phyloP scores from a whole-genome alignment of 2,888 invertebrate genomes.

The Clitarchus hookeri region DNA sequence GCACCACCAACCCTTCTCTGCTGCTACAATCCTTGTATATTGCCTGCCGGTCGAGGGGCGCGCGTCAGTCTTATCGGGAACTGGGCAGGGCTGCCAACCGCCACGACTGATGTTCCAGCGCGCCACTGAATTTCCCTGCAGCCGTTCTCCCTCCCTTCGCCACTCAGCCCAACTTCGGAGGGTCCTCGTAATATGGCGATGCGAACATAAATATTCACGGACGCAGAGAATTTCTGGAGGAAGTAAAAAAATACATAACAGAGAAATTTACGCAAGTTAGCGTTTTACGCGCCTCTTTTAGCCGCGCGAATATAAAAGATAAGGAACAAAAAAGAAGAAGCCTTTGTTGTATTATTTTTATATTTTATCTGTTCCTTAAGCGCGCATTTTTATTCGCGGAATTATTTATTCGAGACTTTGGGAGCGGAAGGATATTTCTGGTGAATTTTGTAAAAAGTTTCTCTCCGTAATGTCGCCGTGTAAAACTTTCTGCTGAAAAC shows the following conservation, averaged over 20 bases:
- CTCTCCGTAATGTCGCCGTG: conserved; percentile 5
- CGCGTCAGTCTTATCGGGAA: background rate
- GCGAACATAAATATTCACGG: conserved; percentile 10
- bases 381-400: background rate
- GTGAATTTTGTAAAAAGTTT: background rate
- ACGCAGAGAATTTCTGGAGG: background rate
- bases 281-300: conserved; percentile 7
- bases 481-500: background rate
- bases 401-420: conserved; percentile 2
- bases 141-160: background rate
- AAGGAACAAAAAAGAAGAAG: background rate
- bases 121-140: background rate
- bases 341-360: background rate
- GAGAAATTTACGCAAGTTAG: conserved; percentile 6
- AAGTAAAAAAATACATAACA: background rate
- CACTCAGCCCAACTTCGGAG: too few species aligned
- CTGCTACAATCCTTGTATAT: too few species aligned
- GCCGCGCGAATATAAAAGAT: background rate
- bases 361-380: background rate
- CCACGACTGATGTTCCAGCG: background rate
- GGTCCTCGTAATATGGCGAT: too few species aligned
- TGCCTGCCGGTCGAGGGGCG: too few species aligned
- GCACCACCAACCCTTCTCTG: too few species aligned
- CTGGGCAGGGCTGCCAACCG: background rate
- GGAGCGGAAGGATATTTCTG: conserved; percentile 8